Evolutionary conservation across 2,888 invertebrate species (phyloP).

Genomic region (Lepidonotus clava): DNA sequence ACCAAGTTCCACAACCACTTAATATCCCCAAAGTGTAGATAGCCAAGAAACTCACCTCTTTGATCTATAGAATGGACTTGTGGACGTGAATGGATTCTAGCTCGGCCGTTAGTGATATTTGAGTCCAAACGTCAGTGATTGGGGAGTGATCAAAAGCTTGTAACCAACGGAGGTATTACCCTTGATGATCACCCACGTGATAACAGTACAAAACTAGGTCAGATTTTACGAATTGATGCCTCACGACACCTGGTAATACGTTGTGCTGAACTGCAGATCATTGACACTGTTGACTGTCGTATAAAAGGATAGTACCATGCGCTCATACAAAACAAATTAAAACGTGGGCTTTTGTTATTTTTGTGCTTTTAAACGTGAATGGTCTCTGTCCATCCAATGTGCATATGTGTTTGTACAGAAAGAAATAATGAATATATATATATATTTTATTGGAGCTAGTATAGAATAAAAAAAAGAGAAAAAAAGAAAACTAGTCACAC

Average conservation of each 20-base stretch:
- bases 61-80: not conserved
- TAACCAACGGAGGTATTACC: not conserved
- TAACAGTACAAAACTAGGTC: slow-evolving; percentile 6
- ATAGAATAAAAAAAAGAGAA: slow-evolving; percentile 43
- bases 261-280: not conserved
- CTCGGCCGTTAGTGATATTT: not conserved
- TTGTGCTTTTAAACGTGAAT: slow-evolving; percentile 48
- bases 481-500: slow-evolving; percentile 4
- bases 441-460: slow-evolving; percentile 52
- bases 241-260: not conserved
- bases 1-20: not conserved
- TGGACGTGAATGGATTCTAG: not conserved
- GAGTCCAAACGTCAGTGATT: not conserved
- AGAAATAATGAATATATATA: slow-evolving; percentile 42
- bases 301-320: not conserved
- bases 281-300: not conserved
- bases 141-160: not conserved
- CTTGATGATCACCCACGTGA: not conserved
- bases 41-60: slow-evolving; percentile 5
- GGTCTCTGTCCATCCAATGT: slow-evolving; percentile 50
- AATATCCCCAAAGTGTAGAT: slow-evolving; percentile 25
- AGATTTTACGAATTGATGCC: not conserved
- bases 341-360: slow-evolving; percentile 50
- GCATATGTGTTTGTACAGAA: slow-evolving; percentile 50
- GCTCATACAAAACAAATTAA: not conserved